These are phyloP conservation scores for Stichopus horrens DNA, from an alignment of 53 echinoderm and acorn worm genomes.

Conservation along the genomic window DNA sequence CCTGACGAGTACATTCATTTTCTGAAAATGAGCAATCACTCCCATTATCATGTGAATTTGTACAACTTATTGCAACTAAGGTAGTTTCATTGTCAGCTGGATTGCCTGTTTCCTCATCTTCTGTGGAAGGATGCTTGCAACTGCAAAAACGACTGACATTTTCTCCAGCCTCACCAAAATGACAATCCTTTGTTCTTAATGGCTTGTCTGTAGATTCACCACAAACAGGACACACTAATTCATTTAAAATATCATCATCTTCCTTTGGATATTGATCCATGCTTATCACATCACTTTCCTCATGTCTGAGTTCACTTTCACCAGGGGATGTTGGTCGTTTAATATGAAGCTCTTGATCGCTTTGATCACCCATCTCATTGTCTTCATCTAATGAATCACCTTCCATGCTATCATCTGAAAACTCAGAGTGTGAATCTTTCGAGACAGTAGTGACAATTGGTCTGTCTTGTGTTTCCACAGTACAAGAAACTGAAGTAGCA, in stretches of 20 bases:
- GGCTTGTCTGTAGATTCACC: not conserved
- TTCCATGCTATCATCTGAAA: not conserved
- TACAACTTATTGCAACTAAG: not conserved
- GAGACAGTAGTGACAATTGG: not conserved
- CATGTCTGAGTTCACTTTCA: not conserved
- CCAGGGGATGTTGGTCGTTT: not conserved
- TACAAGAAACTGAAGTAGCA: not conserved
- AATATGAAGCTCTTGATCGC: not conserved
- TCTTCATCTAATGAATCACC: constrained; percentile 12
- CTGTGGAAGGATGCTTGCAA: not conserved
- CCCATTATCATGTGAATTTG: not conserved
- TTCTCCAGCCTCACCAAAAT: not conserved
- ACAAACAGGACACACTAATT: not conserved
- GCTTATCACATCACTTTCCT: not conserved
- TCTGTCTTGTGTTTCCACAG: not conserved
- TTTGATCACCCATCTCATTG: not conserved
- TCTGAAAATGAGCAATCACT: not conserved
- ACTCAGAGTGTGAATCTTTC: not conserved
- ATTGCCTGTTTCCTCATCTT: not conserved
- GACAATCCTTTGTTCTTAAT: not conserved
- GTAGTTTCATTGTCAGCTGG: not conserved
- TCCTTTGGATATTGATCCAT: not conserved
- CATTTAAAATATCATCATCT: not conserved
- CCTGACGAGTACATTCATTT: not conserved
- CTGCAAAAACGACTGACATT: not conserved